These are phyloP conservation scores for Hermaeophaga mercurialis DNA, from an alignment of 2,888 invertebrate genomes.

Conservation along the genomic window DNA sequence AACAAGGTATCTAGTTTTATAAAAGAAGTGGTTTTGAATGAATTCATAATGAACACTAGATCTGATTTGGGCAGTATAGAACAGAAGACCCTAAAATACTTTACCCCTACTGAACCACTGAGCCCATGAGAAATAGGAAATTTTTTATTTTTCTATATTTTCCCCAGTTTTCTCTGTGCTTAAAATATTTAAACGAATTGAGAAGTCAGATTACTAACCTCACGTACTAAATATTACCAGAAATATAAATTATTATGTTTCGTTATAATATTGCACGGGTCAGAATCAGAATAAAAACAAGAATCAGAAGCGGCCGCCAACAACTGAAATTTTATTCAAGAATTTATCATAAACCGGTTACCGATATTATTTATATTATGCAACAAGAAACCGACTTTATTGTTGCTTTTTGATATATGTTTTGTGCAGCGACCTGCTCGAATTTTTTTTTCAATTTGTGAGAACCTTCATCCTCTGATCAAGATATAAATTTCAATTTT, in stretches of 20 bases:
- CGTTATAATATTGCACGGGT: slow-evolving; percentile 20
- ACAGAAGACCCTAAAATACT: no score
- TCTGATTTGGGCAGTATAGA: no score
- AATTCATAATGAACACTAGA: no score
- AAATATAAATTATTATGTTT: slow-evolving; percentile 21
- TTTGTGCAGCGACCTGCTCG: slow-evolving; percentile 3
- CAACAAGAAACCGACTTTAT: slow-evolving; percentile 37
- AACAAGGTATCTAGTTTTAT: no score
- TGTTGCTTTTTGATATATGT: slow-evolving; percentile 27
- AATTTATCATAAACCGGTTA: slow-evolving; percentile 39
- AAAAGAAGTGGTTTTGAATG: no score
- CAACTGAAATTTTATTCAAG: background rate
- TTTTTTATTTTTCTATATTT: no score
- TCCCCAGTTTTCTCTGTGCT: no score
- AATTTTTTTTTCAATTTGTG: slow-evolving; percentile 1
- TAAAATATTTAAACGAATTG: background rate
- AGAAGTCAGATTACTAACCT: background rate
- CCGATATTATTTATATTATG: slow-evolving; percentile 30
- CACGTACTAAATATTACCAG: background rate
- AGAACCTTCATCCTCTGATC: slow-evolving; percentile 1
- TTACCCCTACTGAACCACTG: no score
- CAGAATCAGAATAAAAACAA: background rate
- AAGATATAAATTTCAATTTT: slow-evolving; percentile 14
- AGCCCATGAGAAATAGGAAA: no score
- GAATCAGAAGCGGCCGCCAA: background rate